These are phyloP conservation scores for Delphinus delphis DNA, from an alignment of 2,113 vertebrate species.

Conservation along the genomic window DNA sequence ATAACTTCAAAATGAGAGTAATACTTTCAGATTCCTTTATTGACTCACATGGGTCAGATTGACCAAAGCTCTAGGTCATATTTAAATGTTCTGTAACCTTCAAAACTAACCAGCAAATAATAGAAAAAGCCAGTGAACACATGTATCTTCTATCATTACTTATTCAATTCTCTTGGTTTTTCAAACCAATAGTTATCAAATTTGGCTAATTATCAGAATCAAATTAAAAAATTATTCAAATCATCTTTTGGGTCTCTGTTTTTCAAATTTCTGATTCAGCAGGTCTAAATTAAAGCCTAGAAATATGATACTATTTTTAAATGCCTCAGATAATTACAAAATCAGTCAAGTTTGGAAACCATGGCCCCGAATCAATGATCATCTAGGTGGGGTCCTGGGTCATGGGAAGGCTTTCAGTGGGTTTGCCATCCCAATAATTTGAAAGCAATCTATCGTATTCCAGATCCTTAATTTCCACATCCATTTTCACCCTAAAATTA, in stretches of 20 bases:
- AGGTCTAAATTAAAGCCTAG: neutral
- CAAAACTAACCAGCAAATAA: neutral
- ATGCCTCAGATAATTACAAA: neutral
- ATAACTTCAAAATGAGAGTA: neutral
- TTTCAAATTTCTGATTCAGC: neutral
- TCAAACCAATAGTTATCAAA: neutral
- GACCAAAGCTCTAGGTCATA: neutral
- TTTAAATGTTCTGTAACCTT: neutral
- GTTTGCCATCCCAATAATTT: neutral
- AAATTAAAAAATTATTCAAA: neutral
- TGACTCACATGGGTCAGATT: neutral
- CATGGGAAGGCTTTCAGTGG: neutral
- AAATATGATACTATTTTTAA: neutral
- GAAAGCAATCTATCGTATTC: neutral
- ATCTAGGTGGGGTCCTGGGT: neutral
- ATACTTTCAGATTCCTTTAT: neutral
- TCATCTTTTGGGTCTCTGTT: neutral
- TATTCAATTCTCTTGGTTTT: neutral
- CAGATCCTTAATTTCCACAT: neutral
- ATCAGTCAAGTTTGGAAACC: neutral
- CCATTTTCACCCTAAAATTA: neutral
- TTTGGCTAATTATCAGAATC: neutral
- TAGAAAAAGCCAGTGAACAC: neutral
- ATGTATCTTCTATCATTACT: neutral
- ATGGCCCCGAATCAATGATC: neutral